A percentile compares a stretch with the other conserved stretches of the same genome.
These are phyloP conservation scores for Oncorhynchus tshawytscha DNA, from an alignment of 2,113 vertebrate genomes.

Conservation along the genomic window DNA sequence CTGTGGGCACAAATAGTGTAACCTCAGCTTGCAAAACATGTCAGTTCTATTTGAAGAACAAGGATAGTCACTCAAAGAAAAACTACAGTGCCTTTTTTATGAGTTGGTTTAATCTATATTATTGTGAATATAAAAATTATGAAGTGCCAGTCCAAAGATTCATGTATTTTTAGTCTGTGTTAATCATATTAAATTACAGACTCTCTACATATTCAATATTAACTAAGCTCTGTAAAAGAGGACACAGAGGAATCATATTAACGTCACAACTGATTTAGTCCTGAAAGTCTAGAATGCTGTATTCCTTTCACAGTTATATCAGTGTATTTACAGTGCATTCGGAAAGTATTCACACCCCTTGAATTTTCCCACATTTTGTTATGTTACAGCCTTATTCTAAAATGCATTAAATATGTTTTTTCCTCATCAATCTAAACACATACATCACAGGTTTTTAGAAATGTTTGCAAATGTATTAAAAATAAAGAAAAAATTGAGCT, in stretches of 20 bases:
- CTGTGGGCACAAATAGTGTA: not conserved
- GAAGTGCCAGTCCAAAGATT: slow-evolving; percentile 6
- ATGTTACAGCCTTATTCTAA: no score
- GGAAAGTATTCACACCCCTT: no score
- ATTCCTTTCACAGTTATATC: not conserved
- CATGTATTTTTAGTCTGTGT: not conserved
- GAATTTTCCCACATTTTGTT: no score
- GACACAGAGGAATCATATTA: slow-evolving; percentile 7
- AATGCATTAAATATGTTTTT: no score
- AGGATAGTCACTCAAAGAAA: not conserved
- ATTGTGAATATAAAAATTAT: not conserved
- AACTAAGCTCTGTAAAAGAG: slow-evolving; percentile 23
- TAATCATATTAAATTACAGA: slow-evolving; percentile 22
- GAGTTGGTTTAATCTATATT: slow-evolving; percentile 1
- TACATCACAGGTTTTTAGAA: no score
- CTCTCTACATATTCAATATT: slow-evolving; percentile 32
- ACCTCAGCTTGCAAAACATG: not conserved
- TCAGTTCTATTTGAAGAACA: not conserved
- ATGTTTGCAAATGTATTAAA: not conserved
- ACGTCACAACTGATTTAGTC: not conserved
- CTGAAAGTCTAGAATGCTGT: no score
- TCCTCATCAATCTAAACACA: no score
- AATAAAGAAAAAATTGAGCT: slow-evolving; percentile 35
- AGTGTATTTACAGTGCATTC: not conserved
- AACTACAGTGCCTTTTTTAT: not conserved